Percentiles rank a stretch among this genome's conserved stretches.
Evolutionary conservation across 2,888 invertebrate species (phyloP).

Genomic region (Megastigmus dorsalis): DNA sequence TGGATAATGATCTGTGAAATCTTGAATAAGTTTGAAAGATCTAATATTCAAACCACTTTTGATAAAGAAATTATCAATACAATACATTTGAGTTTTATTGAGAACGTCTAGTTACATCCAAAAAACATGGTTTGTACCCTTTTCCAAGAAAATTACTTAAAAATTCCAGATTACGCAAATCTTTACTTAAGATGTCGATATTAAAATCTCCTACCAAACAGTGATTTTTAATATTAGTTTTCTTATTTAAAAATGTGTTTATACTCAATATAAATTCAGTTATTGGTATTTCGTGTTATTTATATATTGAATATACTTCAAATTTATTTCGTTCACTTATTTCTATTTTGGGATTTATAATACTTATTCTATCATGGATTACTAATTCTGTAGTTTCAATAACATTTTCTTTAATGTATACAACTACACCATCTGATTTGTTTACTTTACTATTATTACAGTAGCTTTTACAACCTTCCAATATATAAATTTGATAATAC

Average conservation of each 20-base stretch:
- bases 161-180: neutral
- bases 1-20: too few relatives aligned
- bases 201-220: neutral
- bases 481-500: neutral
- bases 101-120: too few relatives aligned
- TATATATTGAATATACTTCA: neutral
- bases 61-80: too few relatives aligned
- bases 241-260: neutral
- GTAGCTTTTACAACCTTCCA: neutral
- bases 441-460: constrained; percentile 2
- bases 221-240: neutral
- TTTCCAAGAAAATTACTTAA: constrained; percentile 23
- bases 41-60: too few relatives aligned
- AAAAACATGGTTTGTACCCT: too few relatives aligned
- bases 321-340: neutral
- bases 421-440: constrained; percentile 1
- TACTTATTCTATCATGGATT: neutral
- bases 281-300: neutral
- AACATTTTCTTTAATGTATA: neutral
- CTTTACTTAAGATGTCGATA: neutral
- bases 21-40: too few relatives aligned
- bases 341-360: neutral
- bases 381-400: neutral
- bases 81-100: too few relatives aligned
- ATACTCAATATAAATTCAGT: neutral